Conservation (phyloP, 2,888 invertebrate genomes). For the Aporophyla nigra region DNA sequence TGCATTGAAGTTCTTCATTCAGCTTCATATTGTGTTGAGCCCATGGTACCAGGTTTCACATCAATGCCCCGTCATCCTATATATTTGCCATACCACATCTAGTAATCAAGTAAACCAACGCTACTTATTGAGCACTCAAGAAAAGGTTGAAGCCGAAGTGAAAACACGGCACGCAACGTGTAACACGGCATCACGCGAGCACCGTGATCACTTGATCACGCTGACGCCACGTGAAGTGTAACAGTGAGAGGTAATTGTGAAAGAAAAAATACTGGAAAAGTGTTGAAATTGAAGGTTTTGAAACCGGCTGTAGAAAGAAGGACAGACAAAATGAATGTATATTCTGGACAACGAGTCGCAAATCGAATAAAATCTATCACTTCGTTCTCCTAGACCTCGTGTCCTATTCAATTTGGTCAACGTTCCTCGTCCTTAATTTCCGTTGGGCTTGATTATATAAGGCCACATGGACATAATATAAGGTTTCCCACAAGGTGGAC, state of each 20-base stretch:
- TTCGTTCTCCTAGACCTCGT: neutral
- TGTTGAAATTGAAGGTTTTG: neutral
- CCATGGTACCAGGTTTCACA: no score
- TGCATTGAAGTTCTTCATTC: no score
- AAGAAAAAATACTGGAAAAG: neutral
- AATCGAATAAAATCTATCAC: neutral
- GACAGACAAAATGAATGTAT: neutral
- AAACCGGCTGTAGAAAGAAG: neutral
- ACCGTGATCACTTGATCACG: conserved; percentile 77
- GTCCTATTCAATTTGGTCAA: neutral
- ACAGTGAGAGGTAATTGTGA: conserved; percentile 17
- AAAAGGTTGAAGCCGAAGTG: conserved; percentile 80
- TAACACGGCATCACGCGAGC: conserved; percentile 84
- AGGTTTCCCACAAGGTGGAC: neutral
- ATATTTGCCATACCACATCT: conserved; percentile 37
- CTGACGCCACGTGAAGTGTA: conserved; percentile 42
- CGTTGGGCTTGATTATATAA: neutral
- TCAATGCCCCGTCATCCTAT: no score
- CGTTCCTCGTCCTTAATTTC: neutral
- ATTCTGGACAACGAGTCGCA: neutral
- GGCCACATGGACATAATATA: neutral
- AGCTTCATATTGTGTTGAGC: no score
- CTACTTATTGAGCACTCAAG: conserved; percentile 88
- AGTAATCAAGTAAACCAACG: conserved; percentile 33
- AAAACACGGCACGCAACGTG: conserved; percentile 84